Conservation (phyloP, 2,113 vertebrate species). For the Syrmaticus mikado region DNA sequence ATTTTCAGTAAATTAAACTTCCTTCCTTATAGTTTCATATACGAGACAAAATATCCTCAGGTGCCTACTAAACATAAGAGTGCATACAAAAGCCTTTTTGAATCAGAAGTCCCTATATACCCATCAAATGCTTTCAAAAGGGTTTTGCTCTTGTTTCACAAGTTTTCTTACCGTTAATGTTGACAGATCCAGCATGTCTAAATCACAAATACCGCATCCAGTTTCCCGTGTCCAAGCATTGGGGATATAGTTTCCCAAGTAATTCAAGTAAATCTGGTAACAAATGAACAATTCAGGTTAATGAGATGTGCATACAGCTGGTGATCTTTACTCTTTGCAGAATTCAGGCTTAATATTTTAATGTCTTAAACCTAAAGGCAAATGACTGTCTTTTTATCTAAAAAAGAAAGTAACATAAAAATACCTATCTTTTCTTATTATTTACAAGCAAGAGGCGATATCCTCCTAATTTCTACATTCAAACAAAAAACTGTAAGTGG, state of each 20-base stretch:
- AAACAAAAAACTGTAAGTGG: background rate
- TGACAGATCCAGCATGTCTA: conserved; percentile 87
- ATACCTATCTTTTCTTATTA: background rate
- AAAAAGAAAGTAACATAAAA: background rate
- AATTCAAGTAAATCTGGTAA: conserved; percentile 92
- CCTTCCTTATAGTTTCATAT: background rate
- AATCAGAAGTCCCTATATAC: background rate
- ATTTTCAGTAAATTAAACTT: background rate
- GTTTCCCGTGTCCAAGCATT: conserved; percentile 91
- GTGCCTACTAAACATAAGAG: background rate
- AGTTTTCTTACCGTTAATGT: conserved; percentile 83
- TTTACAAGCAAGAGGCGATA: background rate
- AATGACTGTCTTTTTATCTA: background rate
- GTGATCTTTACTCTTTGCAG: background rate
- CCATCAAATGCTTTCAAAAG: background rate
- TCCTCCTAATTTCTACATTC: background rate
- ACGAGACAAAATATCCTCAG: background rate
- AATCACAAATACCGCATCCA: conserved; percentile 89
- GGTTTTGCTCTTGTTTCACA: background rate
- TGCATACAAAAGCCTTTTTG: background rate
- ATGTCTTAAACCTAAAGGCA: background rate
- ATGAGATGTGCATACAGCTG: background rate
- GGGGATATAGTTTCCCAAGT: conserved; percentile 95
- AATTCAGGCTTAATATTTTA: background rate
- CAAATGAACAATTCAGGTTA: conserved; percentile 1